Percentiles rank a stretch among this genome's conserved stretches.
Evolutionary conservation across 2,797 vertebrate genomes (phyloP).

Genomic region (Cheirogaleus major): DNA sequence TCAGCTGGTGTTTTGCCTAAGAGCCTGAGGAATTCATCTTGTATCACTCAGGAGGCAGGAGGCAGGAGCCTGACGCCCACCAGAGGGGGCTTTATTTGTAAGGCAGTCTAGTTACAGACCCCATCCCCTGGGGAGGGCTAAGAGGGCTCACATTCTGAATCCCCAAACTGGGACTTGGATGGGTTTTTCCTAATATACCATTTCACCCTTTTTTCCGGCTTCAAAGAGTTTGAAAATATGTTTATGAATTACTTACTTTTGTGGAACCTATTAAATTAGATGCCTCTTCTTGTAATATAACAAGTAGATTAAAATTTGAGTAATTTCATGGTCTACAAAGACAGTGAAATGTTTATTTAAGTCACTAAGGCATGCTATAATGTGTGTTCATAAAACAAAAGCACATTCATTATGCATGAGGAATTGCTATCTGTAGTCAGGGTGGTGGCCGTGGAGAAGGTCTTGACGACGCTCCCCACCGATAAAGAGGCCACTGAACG

Average conservation of each 20-base stretch:
- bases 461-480: neutral
- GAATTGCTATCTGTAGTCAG: neutral
- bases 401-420: conserved; percentile 16
- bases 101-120: neutral
- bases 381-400: conserved; percentile 47
- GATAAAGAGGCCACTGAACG: neutral
- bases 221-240: conserved; percentile 71
- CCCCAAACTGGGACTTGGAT: neutral
- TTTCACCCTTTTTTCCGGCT: conserved; percentile 63
- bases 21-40: neutral
- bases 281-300: conserved; percentile 59
- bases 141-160: neutral
- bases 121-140: neutral
- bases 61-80: neutral
- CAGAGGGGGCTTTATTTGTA: neutral
- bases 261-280: conserved; percentile 78
- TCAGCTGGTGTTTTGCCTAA: neutral
- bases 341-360: conserved; percentile 79
- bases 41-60: neutral
- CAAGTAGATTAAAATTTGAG: conserved; percentile 79
- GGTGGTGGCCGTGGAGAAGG: neutral
- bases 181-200: neutral
- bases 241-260: conserved; percentile 71
- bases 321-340: conserved; percentile 83
- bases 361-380: conserved; percentile 46